Base-by-base conservation (phyloP, 2,797 vertebrate genomes). In the Discoglossus pictus region DNA sequence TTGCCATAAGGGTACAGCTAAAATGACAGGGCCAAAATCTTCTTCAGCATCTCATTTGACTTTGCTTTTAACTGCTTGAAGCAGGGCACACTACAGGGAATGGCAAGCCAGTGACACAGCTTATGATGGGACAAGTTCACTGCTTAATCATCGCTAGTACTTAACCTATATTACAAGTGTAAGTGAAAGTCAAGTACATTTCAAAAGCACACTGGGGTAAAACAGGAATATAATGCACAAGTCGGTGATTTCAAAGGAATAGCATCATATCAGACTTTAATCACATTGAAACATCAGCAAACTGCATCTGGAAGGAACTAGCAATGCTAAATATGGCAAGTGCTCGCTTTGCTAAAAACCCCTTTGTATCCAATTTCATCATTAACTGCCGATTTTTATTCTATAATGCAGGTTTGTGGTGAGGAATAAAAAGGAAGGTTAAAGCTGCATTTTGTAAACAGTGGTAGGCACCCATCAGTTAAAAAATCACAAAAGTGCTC, bases 301-400 rank as follows among this genome's bases (percentile, higher is more conserved):
- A 88, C 84, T 84, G 89, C 87, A 83, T 82, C 24, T 87, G 44
- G 87, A 89, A 84, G 84, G 85, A 92, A 91, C 87, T 87, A 89
- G 92, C 79, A 84, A 89, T 82, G 84, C 91, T 93, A 94, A 93
- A 93, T 90, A 91, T 90, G 90, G 91, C 85, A 88, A 90, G 91
- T 84, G 83, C 82, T 83, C 85, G 72, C 89, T 88, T 92, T 92
- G 91, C 92, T 93, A 90, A 93, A 68, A 88, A 89, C 76, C 81
- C 82, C 80, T 84, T 82, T 81, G 84, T 86, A 93, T 92, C 89
- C 86, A 87, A 83, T 92, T 93, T 91, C 90, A 90, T 62, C 61
- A 76, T 39, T 74, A 76, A 75, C 73, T 79, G 68, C 52, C 79
- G 68, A 76, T 82, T 81, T 79, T 76, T 81, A 52, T 73, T 75